A percentile compares a stretch with the other conserved stretches of the same genome.
Conservation (phyloP, 2,797 vertebrate genomes). For the Neosilurus mollespiculum region DNA sequence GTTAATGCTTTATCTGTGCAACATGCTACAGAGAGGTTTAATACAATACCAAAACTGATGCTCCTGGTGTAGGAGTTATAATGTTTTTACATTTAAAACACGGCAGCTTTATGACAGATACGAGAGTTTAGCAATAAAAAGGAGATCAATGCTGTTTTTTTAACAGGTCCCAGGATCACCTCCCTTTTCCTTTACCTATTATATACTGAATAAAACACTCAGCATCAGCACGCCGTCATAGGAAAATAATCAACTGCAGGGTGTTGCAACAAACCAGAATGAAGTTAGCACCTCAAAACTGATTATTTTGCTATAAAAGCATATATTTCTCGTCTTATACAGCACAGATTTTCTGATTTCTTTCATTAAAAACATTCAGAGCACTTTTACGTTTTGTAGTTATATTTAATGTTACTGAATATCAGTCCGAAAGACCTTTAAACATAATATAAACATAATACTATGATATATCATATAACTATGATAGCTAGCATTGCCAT, state of each 20-base stretch:
- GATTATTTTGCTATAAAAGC: neutral
- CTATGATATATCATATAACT: neutral
- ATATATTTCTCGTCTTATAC: neutral
- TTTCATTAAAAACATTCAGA: neutral
- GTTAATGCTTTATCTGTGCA: neutral
- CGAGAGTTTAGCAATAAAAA: neutral
- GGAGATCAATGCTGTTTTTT: neutral
- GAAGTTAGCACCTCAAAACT: neutral
- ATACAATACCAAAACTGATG: neutral
- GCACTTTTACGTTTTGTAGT: neutral
- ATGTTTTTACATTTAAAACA: neutral
- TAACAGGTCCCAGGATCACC: neutral
- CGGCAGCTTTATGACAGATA: neutral
- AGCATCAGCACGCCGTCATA: neutral
- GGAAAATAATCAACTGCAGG: neutral
- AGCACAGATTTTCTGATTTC: neutral
- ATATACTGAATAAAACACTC: neutral
- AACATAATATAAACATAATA: neutral
- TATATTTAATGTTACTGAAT: neutral
- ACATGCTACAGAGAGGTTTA: neutral
- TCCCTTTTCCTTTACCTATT: neutral
- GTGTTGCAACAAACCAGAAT: neutral
- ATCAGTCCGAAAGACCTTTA: neutral
- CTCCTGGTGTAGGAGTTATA: neutral
- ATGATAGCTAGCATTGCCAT: neutral